Evolutionary conservation across 2,113 vertebrate genomes (phyloP), one percentile per base, ranked within the genome.

Genomic region (Dipodomys stephensi): DNA sequence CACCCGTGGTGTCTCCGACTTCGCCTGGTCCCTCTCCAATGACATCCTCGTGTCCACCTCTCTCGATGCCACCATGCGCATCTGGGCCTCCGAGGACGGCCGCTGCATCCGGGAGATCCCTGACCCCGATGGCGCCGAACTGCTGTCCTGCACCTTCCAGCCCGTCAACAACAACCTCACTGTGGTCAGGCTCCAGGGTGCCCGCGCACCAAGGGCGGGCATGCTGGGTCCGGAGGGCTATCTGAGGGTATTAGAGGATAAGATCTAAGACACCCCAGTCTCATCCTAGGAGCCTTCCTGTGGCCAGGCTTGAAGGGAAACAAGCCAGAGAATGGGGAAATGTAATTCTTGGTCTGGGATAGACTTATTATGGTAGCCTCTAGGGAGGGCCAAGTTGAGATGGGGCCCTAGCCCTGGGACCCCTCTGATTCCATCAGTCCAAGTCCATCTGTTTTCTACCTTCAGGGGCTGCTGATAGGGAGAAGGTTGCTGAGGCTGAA

Each of bases 141-240:
- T 99, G 92, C 98, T 99, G 13, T 99, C 99, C 98, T 99, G 99
- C 94, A 99, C 98, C 30, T 99, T 99, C 97, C 99, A 99, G 97
- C 99, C 99, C 0, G 99, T 99, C 98, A 99, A 99, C 94, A 99
- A 99, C 97, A 99, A 99, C 97, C 99, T 99, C 30, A 99, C 99
- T 1, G 99, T 99, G 99, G 99, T 99, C 93, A 89, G 96, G 85
- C 86, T 90, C 92, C 76, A 71, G 74, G 90, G 65, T 0, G 0
- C 46, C 68, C 20, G 0, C 57, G 93, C 6, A 1, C 73, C 4
- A 13, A 77, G 88, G 94, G 87, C 4, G n/a, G 83, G 84, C 71
- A 10, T 35, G 79, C 88, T 3, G 28, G 83, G 85, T 83, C 18
- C 20, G 22, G 83, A 81, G 83, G 90, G 91, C 86, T 86, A 11